A percentile compares a stretch with the other conserved stretches of the same genome.
Conservation (phyloP, 1,140 invertebrate species). For the Bradysia coprophila region DNA sequence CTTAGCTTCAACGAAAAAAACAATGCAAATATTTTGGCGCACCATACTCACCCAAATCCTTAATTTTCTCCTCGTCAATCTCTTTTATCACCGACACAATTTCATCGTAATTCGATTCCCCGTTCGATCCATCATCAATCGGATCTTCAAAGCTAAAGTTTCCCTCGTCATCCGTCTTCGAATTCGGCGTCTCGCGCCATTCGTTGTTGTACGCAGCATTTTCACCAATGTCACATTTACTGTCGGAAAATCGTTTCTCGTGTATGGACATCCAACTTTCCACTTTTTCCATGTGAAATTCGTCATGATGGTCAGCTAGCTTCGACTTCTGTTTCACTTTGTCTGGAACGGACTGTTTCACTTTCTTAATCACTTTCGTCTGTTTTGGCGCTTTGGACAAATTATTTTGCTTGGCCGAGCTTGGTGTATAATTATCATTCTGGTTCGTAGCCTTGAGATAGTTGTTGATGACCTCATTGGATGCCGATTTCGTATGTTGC, state of each 20-base stretch:
- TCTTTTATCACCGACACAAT: constrained; percentile 23
- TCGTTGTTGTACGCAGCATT: constrained; percentile 5
- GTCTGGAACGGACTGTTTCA: too few relatives aligned
- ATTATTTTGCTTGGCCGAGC: constrained; percentile 9
- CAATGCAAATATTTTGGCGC: too few relatives aligned
- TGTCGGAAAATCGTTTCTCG: constrained; percentile 1
- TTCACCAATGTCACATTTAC: constrained; percentile 4
- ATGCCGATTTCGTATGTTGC: not conserved
- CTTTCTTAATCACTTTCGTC: constrained; percentile 15
- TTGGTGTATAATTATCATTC: constrained; percentile 1
- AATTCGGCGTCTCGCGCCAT: constrained; percentile 12
- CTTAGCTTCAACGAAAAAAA: too few relatives aligned
- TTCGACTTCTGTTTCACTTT: too few relatives aligned
- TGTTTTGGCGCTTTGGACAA: constrained; percentile 14
- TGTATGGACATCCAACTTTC: constrained; percentile 21
- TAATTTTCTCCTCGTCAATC: constrained; percentile 11
- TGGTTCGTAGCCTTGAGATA: not conserved
- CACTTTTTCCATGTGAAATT: constrained; percentile 23
- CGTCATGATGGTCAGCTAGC: too few relatives aligned
- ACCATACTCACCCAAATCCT: not conserved
- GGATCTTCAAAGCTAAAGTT: constrained; percentile 13
- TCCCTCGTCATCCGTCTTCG: constrained; percentile 7
- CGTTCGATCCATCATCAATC: constrained; percentile 14
- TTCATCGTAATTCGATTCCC: constrained; percentile 19
- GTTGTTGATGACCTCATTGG: constrained; percentile 5